Evolutionary conservation across 2,888 invertebrate species (phyloP).

Genomic region (Imbricaverruca yamaguchii): DNA sequence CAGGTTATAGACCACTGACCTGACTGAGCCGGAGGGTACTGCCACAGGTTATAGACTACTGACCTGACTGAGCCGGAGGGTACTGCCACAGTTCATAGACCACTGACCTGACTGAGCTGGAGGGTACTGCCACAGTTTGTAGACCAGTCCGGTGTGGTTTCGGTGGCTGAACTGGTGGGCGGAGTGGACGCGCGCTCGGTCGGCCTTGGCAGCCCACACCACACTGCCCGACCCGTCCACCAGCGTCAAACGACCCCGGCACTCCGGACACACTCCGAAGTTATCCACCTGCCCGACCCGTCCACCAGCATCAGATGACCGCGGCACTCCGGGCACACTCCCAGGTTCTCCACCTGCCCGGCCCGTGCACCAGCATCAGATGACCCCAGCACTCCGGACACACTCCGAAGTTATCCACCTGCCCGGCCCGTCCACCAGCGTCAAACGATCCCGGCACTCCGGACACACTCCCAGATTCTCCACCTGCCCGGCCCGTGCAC

Average conservation of each 20-base stretch:
- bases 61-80: not conserved
- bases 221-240: not conserved
- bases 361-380: no score
- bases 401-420: slow-evolving; percentile 4
- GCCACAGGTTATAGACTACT: not conserved
- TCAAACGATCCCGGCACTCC: not conserved
- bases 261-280: not conserved
- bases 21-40: not conserved
- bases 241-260: not conserved
- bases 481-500: not conserved
- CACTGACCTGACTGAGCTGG: not conserved
- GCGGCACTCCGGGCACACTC: not conserved
- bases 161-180: slow-evolving; percentile 2
- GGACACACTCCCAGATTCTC: not conserved
- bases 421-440: not conserved
- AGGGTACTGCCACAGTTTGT: slow-evolving; percentile 7
- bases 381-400: not conserved
- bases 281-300: not conserved
- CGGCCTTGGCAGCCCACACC: not conserved
- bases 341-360: not conserved
- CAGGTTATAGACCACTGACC: not conserved
- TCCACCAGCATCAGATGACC: not conserved
- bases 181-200: not conserved
- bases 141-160: not conserved
- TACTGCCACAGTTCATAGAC: slow-evolving; percentile 1